Evolutionary conservation across 2,797 vertebrate genomes (phyloP).

Genomic region (Natrix natrix): DNA sequence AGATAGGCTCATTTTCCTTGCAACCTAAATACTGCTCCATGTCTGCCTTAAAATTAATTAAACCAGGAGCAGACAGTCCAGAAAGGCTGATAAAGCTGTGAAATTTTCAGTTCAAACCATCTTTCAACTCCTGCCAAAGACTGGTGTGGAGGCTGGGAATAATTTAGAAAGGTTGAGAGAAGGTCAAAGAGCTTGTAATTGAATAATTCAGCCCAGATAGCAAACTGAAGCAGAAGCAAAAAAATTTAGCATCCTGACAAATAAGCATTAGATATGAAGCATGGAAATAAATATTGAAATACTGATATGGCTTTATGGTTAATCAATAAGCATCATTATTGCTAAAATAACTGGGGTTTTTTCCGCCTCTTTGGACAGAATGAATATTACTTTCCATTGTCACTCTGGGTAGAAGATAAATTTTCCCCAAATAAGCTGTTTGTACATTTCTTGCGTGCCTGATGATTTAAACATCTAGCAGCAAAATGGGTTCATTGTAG

Average conservation of each 20-base stretch:
- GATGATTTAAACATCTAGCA: slow-evolving; percentile 51
- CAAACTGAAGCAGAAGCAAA: slow-evolving; percentile 62
- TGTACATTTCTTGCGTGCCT: slow-evolving; percentile 14
- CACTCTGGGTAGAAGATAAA: slow-evolving; percentile 59
- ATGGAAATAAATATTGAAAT: slow-evolving; percentile 64
- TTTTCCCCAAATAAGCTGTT: slow-evolving; percentile 61
- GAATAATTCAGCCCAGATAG: slow-evolving; percentile 67
- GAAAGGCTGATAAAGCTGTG: slow-evolving; percentile 63
- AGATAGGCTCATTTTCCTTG: neutral
- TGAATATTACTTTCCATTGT: slow-evolving; percentile 65
- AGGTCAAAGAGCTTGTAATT: slow-evolving; percentile 65
- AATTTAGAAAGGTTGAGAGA: slow-evolving; percentile 63
- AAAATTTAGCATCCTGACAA: slow-evolving; percentile 60
- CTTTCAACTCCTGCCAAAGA: slow-evolving; percentile 58
- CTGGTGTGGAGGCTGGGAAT: slow-evolving; percentile 57
- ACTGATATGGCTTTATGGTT: slow-evolving; percentile 12
- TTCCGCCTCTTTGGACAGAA: slow-evolving; percentile 54
- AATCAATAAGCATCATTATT: neutral
- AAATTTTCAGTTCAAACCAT: slow-evolving; percentile 48
- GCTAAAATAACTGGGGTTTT: slow-evolving; percentile 63
- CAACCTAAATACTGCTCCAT: slow-evolving; percentile 9
- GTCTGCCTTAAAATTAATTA: slow-evolving; percentile 52
- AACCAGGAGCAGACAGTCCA: slow-evolving; percentile 41
- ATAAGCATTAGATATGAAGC: slow-evolving; percentile 60
- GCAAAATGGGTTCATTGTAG: slow-evolving; percentile 13